Base-by-base conservation (phyloP, 1,140 invertebrate genomes). In the Pseudomyrmex dendroicus region DNA sequence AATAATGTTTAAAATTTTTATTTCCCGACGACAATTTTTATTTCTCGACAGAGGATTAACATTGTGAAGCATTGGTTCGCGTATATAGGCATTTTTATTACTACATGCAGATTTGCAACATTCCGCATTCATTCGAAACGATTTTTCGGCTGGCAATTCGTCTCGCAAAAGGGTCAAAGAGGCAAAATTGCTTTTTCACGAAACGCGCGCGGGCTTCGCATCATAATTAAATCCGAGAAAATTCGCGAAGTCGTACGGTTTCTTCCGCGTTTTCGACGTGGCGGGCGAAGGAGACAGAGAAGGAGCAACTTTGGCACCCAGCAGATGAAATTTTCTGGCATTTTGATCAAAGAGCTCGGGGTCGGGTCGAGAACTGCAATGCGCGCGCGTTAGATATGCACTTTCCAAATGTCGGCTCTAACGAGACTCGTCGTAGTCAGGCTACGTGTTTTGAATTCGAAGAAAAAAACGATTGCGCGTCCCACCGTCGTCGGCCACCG, bases 181-280 rank as follows among this genome's bases (percentile, higher is more conserved):
- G 82, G 73, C 59, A 61, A 70, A 35, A 35, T 35, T 35, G 35
- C 63, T 84, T 50, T 54, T 63, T 4, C 17, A 83, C 80, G 59
- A 54, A 50, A 66, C 4, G 35, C 35, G 35, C 35, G 35, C 35
- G 68, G 85, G 74, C 82, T 87, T 88, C 74, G 35, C 10, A 63
- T 25, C 56, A 88, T 89, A 89, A 89, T 89, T 88, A 88, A 89
- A 89, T 88, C 62, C 62, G 13, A 50, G 59, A 46, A 85, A 89
- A 89, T 89, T 88, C 73, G 73, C 61, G 76, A 67, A 83, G 62
- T 82, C 62, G 50, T 85, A 78, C 56, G 87, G 72, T 70, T 88
- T 88, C 73, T 64, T 83, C 5, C 57, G 59, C 10, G 46, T 59
- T 22, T 35, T 10, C 46, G 22, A 63, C 25, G 22, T 9, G 46